Evolutionary conservation across 1,140 invertebrate species (phyloP).

Genomic region (Belonocnema kinseyi): DNA sequence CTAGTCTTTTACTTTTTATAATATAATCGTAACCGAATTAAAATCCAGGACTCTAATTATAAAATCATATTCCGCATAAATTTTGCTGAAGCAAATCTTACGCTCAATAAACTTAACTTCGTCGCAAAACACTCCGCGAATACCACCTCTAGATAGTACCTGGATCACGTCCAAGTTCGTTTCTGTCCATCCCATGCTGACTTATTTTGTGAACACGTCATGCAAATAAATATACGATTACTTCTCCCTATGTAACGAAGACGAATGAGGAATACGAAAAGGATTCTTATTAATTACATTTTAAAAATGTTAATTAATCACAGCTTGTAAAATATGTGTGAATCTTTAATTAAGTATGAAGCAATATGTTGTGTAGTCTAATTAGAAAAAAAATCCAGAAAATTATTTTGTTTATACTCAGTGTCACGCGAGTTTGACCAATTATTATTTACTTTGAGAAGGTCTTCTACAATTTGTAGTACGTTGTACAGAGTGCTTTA

Average conservation of each 20-base stretch:
- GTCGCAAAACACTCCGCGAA: slow-evolving; percentile 46
- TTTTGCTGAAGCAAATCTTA: slow-evolving; percentile 40
- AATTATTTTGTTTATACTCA: too few species aligned
- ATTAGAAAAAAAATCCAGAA: too few species aligned
- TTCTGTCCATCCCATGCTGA: slow-evolving; percentile 21
- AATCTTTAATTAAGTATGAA: neutral
- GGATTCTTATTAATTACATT: neutral
- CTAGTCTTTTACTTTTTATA: neutral
- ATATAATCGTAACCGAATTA: neutral
- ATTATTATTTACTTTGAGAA: neutral
- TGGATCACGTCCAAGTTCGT: slow-evolving; percentile 50
- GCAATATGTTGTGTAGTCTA: neutral
- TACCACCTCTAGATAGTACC: slow-evolving; percentile 41
- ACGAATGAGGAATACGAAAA: neutral
- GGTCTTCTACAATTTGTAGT: too few species aligned
- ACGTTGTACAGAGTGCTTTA: neutral
- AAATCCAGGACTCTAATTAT: neutral
- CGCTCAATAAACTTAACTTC: slow-evolving; percentile 44
- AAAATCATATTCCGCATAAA: neutral
- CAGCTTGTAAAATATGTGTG: neutral
- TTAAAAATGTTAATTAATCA: neutral
- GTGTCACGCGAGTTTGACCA: too few species aligned
- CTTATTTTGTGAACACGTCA: slow-evolving; percentile 38
- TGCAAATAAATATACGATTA: slow-evolving; percentile 14
- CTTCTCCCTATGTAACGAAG: neutral